Conservation (phyloP, 2,888 invertebrate genomes). For the Periphyllus acericola region DNA sequence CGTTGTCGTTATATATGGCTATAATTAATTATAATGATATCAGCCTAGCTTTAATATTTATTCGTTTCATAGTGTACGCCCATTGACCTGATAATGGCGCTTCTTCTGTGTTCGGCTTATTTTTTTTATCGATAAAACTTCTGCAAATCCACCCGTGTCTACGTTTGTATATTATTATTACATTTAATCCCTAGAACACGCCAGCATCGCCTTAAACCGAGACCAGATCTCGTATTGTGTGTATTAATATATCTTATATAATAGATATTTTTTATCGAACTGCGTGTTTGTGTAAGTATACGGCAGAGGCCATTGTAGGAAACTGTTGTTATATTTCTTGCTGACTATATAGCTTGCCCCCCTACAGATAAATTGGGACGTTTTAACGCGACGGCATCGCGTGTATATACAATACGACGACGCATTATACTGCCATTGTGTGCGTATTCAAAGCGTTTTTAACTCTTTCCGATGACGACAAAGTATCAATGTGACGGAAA, state of each 20-base stretch:
- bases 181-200: no score
- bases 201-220: not conserved
- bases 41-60: not conserved
- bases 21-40: not conserved
- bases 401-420: not conserved
- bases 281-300: not conserved
- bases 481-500: not conserved
- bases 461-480: constrained; percentile 4
- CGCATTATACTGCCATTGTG: not conserved
- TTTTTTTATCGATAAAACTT: not conserved
- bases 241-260: not conserved
- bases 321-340: constrained; percentile 17
- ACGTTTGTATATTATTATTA: no score
- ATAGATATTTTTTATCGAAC: not conserved
- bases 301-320: not conserved
- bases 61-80: constrained; percentile 32
- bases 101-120: not conserved
- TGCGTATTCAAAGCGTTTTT: constrained; percentile 1
- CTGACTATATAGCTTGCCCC: not conserved
- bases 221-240: not conserved
- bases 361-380: constrained; percentile 26
- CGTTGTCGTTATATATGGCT: not conserved
- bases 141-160: not conserved
- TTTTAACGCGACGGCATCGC: constrained; percentile 13
- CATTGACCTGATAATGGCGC: constrained; percentile 9